These are phyloP conservation scores for Lithophane semibrunnea DNA, from an alignment of 2,888 invertebrate genomes.

Conservation along the genomic window DNA sequence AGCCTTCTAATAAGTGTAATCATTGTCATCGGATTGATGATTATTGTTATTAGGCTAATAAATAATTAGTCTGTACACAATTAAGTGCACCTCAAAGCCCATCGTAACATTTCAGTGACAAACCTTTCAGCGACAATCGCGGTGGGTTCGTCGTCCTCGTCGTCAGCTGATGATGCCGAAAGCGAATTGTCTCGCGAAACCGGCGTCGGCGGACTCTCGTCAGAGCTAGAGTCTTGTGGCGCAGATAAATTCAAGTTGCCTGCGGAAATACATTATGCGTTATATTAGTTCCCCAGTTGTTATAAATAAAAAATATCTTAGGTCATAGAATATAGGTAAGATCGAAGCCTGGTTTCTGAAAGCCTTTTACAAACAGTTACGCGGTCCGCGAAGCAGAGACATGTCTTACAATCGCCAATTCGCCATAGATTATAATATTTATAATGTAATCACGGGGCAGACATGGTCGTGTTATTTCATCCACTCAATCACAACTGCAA, in stretches of 20 bases:
- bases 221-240: conserved; percentile 73
- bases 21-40: neutral
- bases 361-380: neutral
- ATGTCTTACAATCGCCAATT: neutral
- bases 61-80: neutral
- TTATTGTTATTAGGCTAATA: neutral
- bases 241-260: conserved; percentile 74
- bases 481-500: neutral
- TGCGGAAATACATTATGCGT: conserved; percentile 51
- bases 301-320: neutral
- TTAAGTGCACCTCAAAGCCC: neutral
- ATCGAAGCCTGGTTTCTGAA: conserved; percentile 26
- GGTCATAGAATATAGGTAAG: conserved; percentile 13
- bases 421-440: neutral
- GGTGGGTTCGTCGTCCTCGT: conserved; percentile 78
- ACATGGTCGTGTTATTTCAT: neutral
- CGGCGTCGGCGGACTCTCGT: conserved; percentile 75
- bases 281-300: neutral
- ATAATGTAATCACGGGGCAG: neutral
- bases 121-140: conserved; percentile 67
- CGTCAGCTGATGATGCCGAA: conserved; percentile 74
- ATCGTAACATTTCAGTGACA: conserved; percentile 22
- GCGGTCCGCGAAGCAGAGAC: neutral
- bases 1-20: neutral
- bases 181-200: conserved; percentile 69